Evolutionary conservation across 2,888 invertebrate species (phyloP), one percentile per base, ranked within the genome.

Genomic region (Thymelicus lineola): DNA sequence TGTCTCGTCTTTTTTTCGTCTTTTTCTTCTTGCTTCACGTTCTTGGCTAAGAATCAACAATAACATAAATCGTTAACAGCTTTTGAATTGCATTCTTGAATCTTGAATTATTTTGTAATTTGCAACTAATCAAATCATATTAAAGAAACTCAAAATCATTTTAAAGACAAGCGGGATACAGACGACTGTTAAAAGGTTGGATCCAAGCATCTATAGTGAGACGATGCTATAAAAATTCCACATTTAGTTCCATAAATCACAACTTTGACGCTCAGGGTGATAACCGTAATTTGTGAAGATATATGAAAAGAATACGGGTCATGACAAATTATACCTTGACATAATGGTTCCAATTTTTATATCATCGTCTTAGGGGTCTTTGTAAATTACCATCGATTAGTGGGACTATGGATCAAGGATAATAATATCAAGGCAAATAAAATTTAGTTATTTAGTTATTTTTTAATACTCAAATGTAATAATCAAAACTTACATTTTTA

Each of bases 191-290:
- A n/a, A 46, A n/a, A 14, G 45, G 10, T 45, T 12, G 0, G 1
- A 45, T 45, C 14, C 12, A 14, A 46, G 46, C 46, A 46, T 46
- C 12, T 46, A 7, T 42, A 10, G 12, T 14, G 46, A 46, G 10
- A 28, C 0, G 14, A 14, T 14, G 46, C 12, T 14, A 50, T 50
- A n/a, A 50, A 17, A 14, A 35, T 28, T 6, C 46, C 6, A 48
- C 46, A 12, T 14, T 36, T n/a, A 28, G 38, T 61, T 67, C n/a
- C 35, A 17, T 42, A 59, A 59, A 53, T 53, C 53, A 53, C 20
- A 20, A 53, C 7, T 53, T 53, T 17, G 53, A 20, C 53, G 53
- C 20, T 28, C 53, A 53, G 20, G 20, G 53, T 53, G 53, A 53
- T 53, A 53, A 20, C 53, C 53, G 20, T 53, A 53, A 53, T 53